Evolutionary conservation across 2,113 vertebrate genomes (phyloP).

Genomic region (Craseonycteris thonglongyai): DNA sequence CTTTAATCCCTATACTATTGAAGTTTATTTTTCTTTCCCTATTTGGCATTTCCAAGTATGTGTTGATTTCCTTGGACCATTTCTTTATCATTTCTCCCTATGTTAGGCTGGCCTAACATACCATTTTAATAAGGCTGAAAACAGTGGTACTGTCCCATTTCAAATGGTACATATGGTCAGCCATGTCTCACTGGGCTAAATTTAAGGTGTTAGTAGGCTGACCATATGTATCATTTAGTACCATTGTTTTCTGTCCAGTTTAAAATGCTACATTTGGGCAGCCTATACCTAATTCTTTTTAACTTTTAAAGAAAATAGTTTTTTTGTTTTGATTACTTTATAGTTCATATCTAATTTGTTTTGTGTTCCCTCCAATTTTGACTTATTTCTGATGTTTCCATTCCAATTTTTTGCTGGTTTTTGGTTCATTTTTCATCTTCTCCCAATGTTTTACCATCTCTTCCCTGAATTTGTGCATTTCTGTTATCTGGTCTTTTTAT

Average conservation of each 20-base stretch:
- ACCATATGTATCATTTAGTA: too few species aligned
- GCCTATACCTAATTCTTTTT: neutral
- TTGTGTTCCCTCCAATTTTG: neutral
- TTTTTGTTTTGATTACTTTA: neutral
- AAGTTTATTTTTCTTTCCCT: neutral
- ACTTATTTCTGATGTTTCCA: neutral
- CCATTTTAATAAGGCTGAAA: too few species aligned
- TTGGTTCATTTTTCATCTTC: neutral
- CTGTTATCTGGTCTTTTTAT: neutral
- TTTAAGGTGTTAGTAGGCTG: too few species aligned
- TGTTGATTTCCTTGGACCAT: neutral
- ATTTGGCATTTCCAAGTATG: neutral
- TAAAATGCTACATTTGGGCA: too few species aligned
- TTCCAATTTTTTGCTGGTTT: neutral
- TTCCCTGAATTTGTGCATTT: neutral
- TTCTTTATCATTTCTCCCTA: neutral
- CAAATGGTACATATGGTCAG: too few species aligned
- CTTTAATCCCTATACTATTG: neutral
- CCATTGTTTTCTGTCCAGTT: too few species aligned
- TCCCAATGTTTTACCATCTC: neutral
- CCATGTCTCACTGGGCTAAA: too few species aligned
- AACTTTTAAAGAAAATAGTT: neutral
- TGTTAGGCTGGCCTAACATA: too few species aligned
- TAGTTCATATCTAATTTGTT: neutral
- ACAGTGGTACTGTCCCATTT: too few species aligned